These are phyloP conservation scores for Drosophila kurseongensis DNA, from an alignment of 1,140 invertebrate species.

Conservation along the genomic window DNA sequence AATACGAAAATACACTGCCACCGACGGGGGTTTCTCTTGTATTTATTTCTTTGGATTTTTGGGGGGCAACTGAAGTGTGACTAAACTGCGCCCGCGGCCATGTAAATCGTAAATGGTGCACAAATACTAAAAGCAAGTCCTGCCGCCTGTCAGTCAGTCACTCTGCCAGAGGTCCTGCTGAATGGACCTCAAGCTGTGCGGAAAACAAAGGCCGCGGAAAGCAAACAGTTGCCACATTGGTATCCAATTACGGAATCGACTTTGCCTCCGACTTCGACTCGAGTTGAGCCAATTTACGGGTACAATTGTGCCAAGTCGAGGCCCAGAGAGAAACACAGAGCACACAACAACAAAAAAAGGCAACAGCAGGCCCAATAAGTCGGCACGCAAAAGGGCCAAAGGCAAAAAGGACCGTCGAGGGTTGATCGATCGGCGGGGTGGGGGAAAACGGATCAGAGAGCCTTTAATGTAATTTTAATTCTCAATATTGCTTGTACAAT, in stretches of 20 bases:
- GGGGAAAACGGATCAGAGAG: neutral
- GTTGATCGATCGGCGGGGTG: conserved; percentile 10
- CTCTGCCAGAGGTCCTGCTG: conserved; percentile 23
- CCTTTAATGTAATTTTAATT: conserved; percentile 2
- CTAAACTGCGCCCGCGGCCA: conserved; percentile 70
- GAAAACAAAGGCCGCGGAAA: conserved; percentile 42
- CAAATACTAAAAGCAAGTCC: conserved; percentile 22
- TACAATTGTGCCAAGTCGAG: conserved; percentile 61
- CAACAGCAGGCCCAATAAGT: conserved; percentile 71
- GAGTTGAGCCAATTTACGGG: conserved; percentile 65
- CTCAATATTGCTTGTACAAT: neutral
- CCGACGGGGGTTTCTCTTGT: neutral
- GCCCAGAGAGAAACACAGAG: conserved; percentile 19
- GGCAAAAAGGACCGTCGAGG: conserved; percentile 16
- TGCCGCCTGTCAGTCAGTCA: conserved; percentile 33
- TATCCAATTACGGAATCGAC: conserved; percentile 68
- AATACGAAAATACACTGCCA: neutral
- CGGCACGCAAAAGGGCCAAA: conserved; percentile 33
- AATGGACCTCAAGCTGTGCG: conserved; percentile 67
- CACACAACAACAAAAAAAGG: conserved; percentile 47
- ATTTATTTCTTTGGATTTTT: neutral
- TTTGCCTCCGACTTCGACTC: conserved; percentile 20
- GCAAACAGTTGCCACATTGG: conserved; percentile 77
- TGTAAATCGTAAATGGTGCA: conserved; percentile 41
- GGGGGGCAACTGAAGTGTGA: conserved; percentile 66